A percentile compares a stretch with the other conserved stretches of the same genome.
phyloP scores from a whole-genome alignment of 1,140 invertebrate genomes.

The Caenorhabditis inopinata region DNA sequence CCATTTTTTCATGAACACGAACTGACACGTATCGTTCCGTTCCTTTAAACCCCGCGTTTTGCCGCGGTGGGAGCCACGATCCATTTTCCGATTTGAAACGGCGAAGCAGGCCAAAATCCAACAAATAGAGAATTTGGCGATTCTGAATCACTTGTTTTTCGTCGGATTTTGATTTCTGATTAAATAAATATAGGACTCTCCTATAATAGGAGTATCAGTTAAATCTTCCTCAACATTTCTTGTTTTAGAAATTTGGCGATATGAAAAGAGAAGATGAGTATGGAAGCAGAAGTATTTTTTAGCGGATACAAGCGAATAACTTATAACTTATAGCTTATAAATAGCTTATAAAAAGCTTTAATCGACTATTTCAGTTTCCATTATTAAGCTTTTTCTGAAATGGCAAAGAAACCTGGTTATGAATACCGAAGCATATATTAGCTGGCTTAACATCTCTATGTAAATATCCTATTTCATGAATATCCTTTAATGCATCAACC shows the following conservation, averaged over 20 bases:
- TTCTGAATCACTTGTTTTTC: slow-evolving; percentile 19
- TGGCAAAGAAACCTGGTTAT: not conserved
- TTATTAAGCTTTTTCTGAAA: no score
- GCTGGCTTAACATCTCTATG: slow-evolving; percentile 94
- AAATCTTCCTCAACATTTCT: no score
- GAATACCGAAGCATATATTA: slow-evolving; percentile 38
- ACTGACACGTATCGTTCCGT: slow-evolving; percentile 96
- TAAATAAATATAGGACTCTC: no score
- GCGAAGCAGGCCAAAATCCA: slow-evolving; percentile 94
- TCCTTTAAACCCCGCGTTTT: slow-evolving; percentile 94
- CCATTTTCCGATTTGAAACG: slow-evolving; percentile 91
- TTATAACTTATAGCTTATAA: no score
- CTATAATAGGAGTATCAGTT: no score
- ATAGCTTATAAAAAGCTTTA: no score
- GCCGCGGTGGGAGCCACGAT: slow-evolving; percentile 80
- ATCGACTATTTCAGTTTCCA: no score
- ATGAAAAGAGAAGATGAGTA: no score
- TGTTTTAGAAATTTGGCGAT: no score
- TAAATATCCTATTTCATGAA: slow-evolving; percentile 73
- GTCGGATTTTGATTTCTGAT: no score
- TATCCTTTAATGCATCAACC: slow-evolving; percentile 49
- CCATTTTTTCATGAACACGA: slow-evolving; percentile 95
- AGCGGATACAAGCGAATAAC: no score
- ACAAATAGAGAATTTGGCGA: slow-evolving; percentile 70
- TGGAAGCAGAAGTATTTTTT: no score